Percentiles rank a stretch among this genome's conserved stretches.
Evolutionary conservation across 2,113 vertebrate genomes (phyloP).

Genomic region (Colaptes auratus): DNA sequence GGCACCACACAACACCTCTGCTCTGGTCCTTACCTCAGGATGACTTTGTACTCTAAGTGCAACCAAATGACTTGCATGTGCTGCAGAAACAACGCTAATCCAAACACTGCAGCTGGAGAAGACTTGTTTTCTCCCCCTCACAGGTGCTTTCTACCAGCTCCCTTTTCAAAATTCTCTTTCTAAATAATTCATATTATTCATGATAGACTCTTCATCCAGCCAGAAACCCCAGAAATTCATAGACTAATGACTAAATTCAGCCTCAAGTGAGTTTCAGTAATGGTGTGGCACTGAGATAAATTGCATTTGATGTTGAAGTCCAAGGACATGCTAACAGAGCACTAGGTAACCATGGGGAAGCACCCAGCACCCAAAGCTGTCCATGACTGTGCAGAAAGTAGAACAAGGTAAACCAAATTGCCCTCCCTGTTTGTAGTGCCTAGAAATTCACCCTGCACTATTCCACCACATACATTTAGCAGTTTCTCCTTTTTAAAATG

Average conservation of each 20-base stretch:
- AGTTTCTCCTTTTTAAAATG: neutral
- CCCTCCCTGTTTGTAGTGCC: neutral
- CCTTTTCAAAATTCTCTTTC: neutral
- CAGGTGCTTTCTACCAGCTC: neutral
- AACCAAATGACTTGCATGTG: neutral
- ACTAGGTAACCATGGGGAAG: neutral
- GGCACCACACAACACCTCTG: neutral
- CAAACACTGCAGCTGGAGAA: neutral
- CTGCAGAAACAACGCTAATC: neutral
- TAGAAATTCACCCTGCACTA: neutral
- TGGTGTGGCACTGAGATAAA: neutral
- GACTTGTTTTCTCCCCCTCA: neutral
- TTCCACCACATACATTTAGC: neutral
- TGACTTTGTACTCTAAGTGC: neutral
- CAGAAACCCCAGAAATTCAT: neutral
- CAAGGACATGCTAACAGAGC: neutral
- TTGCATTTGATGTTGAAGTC: neutral
- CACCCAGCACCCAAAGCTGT: neutral
- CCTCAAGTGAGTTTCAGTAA: neutral
- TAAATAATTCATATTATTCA: slow-evolving; percentile 9
- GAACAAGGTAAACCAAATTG: neutral
- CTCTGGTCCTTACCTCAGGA: neutral
- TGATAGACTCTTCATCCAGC: neutral
- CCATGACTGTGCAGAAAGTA: neutral
- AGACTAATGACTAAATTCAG: neutral